Percentiles rank a stretch among this genome's conserved stretches.
These are phyloP conservation scores for Andrena cerasifolii DNA, from an alignment of 1,140 invertebrate genomes.

Conservation along the genomic window DNA sequence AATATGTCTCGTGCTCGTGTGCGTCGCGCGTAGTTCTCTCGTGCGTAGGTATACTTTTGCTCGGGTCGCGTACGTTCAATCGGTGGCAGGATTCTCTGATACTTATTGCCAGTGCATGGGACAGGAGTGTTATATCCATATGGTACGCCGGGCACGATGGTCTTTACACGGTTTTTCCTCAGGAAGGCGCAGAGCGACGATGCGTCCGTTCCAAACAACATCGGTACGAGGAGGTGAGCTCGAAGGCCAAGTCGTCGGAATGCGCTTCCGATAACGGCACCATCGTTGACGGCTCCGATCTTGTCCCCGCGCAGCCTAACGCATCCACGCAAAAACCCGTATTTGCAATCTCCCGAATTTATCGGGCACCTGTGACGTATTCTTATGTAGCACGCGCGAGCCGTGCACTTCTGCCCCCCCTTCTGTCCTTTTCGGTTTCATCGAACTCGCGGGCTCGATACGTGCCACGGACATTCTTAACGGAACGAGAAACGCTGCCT, in stretches of 20 bases:
- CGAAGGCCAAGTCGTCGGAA: slow-evolving; percentile 32
- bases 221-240: slow-evolving; percentile 60
- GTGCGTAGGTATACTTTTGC: slow-evolving; percentile 22
- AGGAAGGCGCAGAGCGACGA: slow-evolving; percentile 58
- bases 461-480: neutral
- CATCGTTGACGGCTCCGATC: slow-evolving; percentile 38
- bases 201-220: slow-evolving; percentile 32
- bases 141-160: slow-evolving; percentile 67
- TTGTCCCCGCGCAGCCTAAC: neutral
- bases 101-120: slow-evolving; percentile 9
- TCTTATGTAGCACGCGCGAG: neutral
- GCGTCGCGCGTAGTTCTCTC: slow-evolving; percentile 21
- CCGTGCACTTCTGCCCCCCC: neutral
- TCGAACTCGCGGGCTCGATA: neutral
- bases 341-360: slow-evolving; percentile 8
- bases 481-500: neutral
- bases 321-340: neutral
- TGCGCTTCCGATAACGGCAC: slow-evolving; percentile 44
- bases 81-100: slow-evolving; percentile 35
- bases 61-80: neutral
- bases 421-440: too few relatives aligned
- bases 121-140: slow-evolving; percentile 52
- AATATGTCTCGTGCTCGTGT: slow-evolving; percentile 38
- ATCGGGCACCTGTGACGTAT: neutral
- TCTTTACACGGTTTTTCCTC: slow-evolving; percentile 68